Percentiles rank a stretch among this genome's conserved stretches.
These are phyloP conservation scores for Ceraclea dissimilis DNA, from an alignment of 2,888 invertebrate genomes.

Conservation along the genomic window DNA sequence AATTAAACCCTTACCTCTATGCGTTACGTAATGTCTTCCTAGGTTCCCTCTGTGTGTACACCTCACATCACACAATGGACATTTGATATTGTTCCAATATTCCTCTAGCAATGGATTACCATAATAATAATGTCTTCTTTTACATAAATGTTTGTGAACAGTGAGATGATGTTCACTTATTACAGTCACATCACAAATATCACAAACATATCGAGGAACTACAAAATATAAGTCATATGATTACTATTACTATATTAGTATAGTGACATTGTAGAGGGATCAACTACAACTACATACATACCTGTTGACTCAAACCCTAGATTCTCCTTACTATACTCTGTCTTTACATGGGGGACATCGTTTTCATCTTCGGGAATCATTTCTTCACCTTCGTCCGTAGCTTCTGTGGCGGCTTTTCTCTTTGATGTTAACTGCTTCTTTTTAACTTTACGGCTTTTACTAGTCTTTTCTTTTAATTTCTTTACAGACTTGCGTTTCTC, in stretches of 20 bases:
- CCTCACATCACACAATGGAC: neutral
- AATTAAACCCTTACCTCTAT: neutral
- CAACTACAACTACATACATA: no score
- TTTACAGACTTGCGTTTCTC: neutral
- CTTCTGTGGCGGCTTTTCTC: no score
- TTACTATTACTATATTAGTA: no score
- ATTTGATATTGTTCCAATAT: neutral
- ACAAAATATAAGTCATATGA: neutral
- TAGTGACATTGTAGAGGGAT: no score
- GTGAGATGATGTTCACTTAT: neutral
- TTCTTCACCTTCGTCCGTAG: no score
- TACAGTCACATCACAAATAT: neutral
- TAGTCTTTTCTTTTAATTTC: no score
- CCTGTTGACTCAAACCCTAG: no score
- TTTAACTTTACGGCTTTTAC: no score
- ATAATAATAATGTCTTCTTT: neutral
- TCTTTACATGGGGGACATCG: no score
- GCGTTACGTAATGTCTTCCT: neutral
- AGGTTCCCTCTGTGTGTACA: neutral
- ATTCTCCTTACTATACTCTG: no score
- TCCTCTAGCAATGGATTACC: neutral
- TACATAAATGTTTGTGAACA: neutral
- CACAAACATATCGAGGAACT: neutral
- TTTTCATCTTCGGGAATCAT: no score
- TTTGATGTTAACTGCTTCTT: no score